Evolutionary conservation across 2,113 vertebrate species (phyloP).

Genomic region (Merops nubicus): DNA sequence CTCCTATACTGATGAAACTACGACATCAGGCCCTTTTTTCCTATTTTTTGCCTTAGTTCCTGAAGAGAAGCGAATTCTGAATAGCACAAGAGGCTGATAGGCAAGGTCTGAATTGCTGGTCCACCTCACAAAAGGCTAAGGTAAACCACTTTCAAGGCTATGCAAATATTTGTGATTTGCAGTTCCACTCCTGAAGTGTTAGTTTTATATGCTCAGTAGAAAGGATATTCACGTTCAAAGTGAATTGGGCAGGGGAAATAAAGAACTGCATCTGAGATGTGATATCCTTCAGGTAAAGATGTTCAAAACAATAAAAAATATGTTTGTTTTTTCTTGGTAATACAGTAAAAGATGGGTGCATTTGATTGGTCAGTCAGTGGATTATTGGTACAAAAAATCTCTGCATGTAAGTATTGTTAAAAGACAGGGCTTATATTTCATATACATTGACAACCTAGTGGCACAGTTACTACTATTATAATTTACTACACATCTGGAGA

Average conservation of each 20-base stretch:
- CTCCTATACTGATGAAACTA: neutral
- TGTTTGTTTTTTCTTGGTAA: neutral
- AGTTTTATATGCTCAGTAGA: neutral
- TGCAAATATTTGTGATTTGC: conserved; percentile 1
- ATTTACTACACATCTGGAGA: neutral
- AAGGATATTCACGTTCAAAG: neutral
- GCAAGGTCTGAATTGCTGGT: neutral
- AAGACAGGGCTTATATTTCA: neutral
- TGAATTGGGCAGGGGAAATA: neutral
- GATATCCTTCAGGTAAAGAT: neutral
- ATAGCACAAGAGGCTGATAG: neutral
- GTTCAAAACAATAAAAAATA: neutral
- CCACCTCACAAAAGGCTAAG: neutral
- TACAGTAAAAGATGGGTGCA: neutral
- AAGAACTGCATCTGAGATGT: neutral
- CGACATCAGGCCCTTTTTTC: neutral
- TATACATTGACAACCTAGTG: neutral
- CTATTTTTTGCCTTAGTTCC: neutral
- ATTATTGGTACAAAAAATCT: neutral
- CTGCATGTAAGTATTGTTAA: neutral
- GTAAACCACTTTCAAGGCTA: neutral
- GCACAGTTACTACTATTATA: neutral
- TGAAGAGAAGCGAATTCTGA: neutral
- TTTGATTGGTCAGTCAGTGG: neutral
- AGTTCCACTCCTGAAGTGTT: neutral